Base-by-base conservation (phyloP, 2,888 invertebrate species). In the Thymelicus acteon region DNA sequence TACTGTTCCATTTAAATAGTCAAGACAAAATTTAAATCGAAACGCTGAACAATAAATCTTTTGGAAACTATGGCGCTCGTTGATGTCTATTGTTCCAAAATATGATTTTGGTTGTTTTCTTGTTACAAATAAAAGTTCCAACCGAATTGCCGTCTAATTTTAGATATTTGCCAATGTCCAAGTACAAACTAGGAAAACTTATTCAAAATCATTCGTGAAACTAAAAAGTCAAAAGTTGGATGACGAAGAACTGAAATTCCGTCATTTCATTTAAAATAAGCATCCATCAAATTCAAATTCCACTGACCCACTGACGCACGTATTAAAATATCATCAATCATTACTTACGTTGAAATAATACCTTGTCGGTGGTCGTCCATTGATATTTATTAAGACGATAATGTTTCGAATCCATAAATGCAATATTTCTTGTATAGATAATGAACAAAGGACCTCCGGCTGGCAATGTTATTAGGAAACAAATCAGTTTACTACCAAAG, bases 391-490 rank as follows among this genome's bases (percentile, higher is more conserved):
- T 64, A 57, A 62, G 24, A 64, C 62, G 44, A 62, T 58, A 63
- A 64, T 58, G 66, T 44, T 67, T 31, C n/a, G 44, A 60, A 12
- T 47, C n/a, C 5, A 7, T 58, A 37, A 39, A 24, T 19, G 24
- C 10, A 19, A 54, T 54, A 54, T 57, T 13, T 0, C 13, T 31
- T 70, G 39, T 13, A 31, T 65, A 71, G 96, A 96, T 97, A 81
- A 94, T 96, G 79, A 96, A 96, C 83, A 95, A 96, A 82, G 95
- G 96, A 57, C 95, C 97, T 13, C 97, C 97, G 60, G 95, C 96
- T 75, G 97, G 97, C 5, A 96, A 96, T 81, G 86, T 95, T 58
- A 82, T 97, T 4, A 92, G 95, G 57, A 95, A 96, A 73, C 94
- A 95, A 85, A 94, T 96, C 13, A 85, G 88, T 60, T 86, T 94